Conservation (phyloP, 1,140 invertebrate genomes). For the Papilio polyxenes region DNA sequence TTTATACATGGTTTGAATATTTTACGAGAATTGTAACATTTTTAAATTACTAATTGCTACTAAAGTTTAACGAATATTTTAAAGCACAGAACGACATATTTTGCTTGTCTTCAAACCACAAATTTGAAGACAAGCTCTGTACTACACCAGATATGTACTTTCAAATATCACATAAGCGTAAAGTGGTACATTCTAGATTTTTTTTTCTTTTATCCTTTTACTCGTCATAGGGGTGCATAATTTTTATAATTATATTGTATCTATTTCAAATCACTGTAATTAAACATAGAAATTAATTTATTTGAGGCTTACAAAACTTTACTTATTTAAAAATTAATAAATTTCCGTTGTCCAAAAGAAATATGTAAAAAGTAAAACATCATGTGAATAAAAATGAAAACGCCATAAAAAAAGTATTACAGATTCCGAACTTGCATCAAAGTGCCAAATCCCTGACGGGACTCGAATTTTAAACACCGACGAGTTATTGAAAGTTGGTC, state of each 20-base stretch:
- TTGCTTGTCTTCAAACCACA: no score
- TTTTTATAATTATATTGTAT: not conserved
- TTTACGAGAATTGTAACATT: no score
- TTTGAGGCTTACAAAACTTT: not conserved
- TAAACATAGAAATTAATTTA: not conserved
- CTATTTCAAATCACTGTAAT: not conserved
- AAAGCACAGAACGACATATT: no score
- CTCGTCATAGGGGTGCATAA: not conserved
- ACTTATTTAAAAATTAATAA: not conserved
- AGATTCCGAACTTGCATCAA: constrained; percentile 66
- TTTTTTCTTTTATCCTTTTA: no score
- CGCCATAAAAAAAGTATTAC: constrained; percentile 65
- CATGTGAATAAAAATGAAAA: constrained; percentile 38
- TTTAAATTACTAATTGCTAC: no score
- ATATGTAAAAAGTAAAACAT: not conserved
- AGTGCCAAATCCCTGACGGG: constrained; percentile 73
- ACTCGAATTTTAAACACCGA: constrained; percentile 70
- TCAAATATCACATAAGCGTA: no score
- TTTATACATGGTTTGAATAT: not conserved
- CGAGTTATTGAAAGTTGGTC: constrained; percentile 63
- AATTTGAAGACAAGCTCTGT: no score
- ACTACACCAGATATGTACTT: no score
- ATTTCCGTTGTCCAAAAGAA: not conserved
- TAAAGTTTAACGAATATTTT: no score
- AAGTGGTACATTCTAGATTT: no score